A percentile compares a stretch with the other conserved stretches of the same genome.
These are phyloP conservation scores for Metopia argyrocephala DNA, from an alignment of 2,888 invertebrate genomes.

Conservation along the genomic window DNA sequence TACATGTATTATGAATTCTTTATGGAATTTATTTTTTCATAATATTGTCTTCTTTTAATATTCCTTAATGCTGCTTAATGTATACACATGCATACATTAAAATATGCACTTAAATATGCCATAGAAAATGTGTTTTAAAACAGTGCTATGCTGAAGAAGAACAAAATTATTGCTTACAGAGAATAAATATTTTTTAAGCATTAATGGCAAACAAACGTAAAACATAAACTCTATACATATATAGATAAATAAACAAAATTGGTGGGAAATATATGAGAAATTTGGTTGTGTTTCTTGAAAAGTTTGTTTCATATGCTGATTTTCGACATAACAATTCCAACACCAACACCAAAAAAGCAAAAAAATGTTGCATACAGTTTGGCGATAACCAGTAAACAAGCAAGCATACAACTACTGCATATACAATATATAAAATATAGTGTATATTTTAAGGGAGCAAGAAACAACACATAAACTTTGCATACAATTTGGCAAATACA, in stretches of 20 bases:
- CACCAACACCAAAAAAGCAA: conserved; percentile 4
- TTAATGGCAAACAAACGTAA: conserved; percentile 52
- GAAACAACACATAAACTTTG: conserved; percentile 40
- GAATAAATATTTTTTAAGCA: conserved; percentile 31
- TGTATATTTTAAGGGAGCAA: conserved; percentile 57
- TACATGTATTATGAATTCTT: no score
- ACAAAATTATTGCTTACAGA: background rate
- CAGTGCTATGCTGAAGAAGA: background rate
- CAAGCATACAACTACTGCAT: background rate
- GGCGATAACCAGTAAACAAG: conserved; percentile 31
- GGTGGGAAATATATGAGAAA: background rate
- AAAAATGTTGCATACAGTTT: conserved; percentile 49
- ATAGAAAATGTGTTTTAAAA: background rate
- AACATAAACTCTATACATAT: conserved; percentile 33
- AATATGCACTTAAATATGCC: background rate
- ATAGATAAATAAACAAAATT: conserved; percentile 25
- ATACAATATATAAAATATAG: conserved; percentile 47
- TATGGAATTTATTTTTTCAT: background rate
- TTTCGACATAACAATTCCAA: conserved; percentile 53
- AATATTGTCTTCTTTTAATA: background rate
- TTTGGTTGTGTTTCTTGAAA: conserved; percentile 6
- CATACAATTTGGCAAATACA: background rate
- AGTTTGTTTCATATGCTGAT: conserved; percentile 47
- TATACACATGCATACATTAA: background rate
- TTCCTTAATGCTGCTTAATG: background rate